Percentiles rank a stretch among this genome's conserved stretches.
Evolutionary conservation across 2,888 invertebrate genomes (phyloP).

Genomic region (Sphaerophoria taeniata): DNA sequence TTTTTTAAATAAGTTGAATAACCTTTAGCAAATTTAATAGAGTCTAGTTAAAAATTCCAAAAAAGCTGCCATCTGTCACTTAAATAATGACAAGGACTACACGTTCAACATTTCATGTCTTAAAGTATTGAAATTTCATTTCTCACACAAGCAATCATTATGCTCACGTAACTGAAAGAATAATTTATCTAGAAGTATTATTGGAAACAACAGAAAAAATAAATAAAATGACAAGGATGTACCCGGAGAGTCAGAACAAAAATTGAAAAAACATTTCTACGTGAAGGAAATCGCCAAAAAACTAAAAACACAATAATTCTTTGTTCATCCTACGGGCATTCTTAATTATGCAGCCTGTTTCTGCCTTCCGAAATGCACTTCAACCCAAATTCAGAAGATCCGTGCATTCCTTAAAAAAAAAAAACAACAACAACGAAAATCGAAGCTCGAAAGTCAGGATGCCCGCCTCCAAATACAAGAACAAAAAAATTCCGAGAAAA

Average conservation of each 20-base stretch:
- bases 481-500: constrained; percentile 27
- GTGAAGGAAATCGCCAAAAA: constrained; percentile 23
- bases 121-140: neutral
- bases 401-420: neutral
- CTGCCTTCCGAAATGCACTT: constrained; percentile 59
- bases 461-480: neutral
- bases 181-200: neutral
- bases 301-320: constrained; percentile 3
- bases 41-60: no score
- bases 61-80: no score
- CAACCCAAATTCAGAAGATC: constrained; percentile 30
- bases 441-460: constrained; percentile 12
- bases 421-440: no score
- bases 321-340: constrained; percentile 21
- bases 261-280: neutral
- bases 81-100: neutral
- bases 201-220: neutral
- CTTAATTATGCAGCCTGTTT: constrained; percentile 65
- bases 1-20: no score
- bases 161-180: neutral
- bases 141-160: neutral
- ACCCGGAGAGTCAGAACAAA: neutral
- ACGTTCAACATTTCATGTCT: neutral
- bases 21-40: no score
- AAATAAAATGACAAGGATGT: neutral